These are phyloP conservation scores for Panthera leo DNA, from an alignment of 2,113 vertebrate species.

Conservation along the genomic window DNA sequence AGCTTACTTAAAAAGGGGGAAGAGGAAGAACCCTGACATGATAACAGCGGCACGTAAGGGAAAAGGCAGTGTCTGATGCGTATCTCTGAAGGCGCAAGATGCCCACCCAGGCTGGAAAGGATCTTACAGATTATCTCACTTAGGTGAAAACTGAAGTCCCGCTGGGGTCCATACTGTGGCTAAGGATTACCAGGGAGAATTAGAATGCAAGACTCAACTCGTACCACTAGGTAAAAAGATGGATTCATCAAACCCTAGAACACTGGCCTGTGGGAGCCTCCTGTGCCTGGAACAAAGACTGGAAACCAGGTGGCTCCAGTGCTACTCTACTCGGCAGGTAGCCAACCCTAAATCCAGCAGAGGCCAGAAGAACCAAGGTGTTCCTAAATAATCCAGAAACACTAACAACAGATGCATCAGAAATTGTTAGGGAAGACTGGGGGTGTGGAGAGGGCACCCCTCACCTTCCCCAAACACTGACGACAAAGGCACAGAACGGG, in stretches of 20 bases:
- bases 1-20: not conserved
- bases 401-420: not conserved
- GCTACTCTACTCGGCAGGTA: not conserved
- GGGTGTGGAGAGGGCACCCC: not conserved
- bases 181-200: not conserved
- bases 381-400: constrained; percentile 1
- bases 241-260: not conserved
- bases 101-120: not conserved
- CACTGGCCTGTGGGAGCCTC: not conserved
- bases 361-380: not conserved
- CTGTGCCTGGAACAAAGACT: not conserved
- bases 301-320: not conserved
- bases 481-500: not conserved
- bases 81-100: not conserved
- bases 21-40: not conserved
- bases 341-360: not conserved
- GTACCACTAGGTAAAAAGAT: not conserved
- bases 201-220: not conserved
- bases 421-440: not conserved
- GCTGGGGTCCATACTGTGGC: not conserved
- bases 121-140: not conserved
- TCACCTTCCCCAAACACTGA: not conserved
- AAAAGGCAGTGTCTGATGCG: not conserved
- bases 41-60: not conserved
- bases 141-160: not conserved